Conservation (phyloP, 2,888 invertebrate genomes). For the Drosophila falleni region DNA sequence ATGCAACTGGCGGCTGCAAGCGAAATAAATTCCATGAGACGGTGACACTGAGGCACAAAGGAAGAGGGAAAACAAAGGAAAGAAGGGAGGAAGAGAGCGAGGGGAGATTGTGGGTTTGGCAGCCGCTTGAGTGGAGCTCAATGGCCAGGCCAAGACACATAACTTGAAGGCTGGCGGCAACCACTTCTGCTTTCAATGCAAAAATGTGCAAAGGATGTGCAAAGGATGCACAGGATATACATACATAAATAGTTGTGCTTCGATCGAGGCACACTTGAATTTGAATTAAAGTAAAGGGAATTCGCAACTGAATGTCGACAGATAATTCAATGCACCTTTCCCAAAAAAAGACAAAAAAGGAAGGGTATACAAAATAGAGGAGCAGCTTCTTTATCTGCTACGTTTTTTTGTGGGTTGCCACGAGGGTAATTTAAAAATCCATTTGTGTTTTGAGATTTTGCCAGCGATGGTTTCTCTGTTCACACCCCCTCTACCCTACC, state of each 20-base stretch:
- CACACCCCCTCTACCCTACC: background rate
- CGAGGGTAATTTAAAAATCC: constrained; percentile 81
- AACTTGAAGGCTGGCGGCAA: constrained; percentile 44
- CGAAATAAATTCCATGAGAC: constrained; percentile 57
- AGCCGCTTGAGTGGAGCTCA: constrained; percentile 70
- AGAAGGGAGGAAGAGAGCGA: background rate
- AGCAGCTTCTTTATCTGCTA: background rate
- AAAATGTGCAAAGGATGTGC: constrained; percentile 59
- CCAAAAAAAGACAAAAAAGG: constrained; percentile 3
- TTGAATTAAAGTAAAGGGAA: constrained; percentile 49
- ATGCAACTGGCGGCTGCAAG: constrained; percentile 59
- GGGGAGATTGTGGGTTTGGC: constrained; percentile 14
- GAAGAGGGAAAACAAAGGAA: background rate
- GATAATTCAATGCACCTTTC: constrained; percentile 65
- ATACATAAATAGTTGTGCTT: constrained; percentile 33
- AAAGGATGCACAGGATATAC: constrained; percentile 1
- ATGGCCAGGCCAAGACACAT: constrained; percentile 60
- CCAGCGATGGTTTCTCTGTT: constrained; percentile 27
- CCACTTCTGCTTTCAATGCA: constrained; percentile 46
- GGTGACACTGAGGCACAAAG: constrained; percentile 15
- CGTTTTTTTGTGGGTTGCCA: constrained; percentile 40
- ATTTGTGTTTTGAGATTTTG: constrained; percentile 80
- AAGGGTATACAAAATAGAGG: constrained; percentile 1
- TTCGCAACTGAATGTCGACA: constrained; percentile 54
- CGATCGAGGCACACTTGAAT: constrained; percentile 40